phyloP scores from a whole-genome alignment of 2,797 vertebrate species.

The Allobates femoralis region DNA sequence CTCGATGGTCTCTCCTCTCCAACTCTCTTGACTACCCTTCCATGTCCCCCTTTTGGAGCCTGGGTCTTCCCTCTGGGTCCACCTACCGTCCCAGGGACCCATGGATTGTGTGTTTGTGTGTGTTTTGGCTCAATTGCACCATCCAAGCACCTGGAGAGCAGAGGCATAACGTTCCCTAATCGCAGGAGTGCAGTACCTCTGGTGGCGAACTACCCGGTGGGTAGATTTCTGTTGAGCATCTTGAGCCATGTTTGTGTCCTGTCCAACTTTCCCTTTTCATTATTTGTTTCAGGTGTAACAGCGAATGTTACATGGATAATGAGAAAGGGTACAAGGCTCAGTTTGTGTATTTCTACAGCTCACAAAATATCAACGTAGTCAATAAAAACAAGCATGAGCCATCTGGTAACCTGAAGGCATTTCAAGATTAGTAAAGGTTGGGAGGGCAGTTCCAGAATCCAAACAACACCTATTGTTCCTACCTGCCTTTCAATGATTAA shows the following conservation, averaged over 20 bases:
- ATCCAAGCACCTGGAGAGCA: too few relatives aligned
- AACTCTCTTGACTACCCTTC: too few relatives aligned
- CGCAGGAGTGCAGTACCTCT: too few relatives aligned
- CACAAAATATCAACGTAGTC: conserved; percentile 18
- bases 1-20: too few relatives aligned
- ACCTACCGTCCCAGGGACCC: too few relatives aligned
- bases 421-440: conserved; percentile 77
- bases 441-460: conserved; percentile 74
- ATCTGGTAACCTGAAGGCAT: conserved; percentile 75
- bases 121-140: too few relatives aligned
- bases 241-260: conserved; percentile 2
- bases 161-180: too few relatives aligned
- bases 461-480: conserved; percentile 78
- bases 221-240: not conserved
- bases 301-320: conserved; percentile 23
- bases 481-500: conserved; percentile 74
- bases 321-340: not conserved
- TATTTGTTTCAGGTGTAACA: not conserved
- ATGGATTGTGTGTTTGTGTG: too few relatives aligned
- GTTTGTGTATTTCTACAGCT: conserved; percentile 7
- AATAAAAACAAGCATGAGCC: conserved; percentile 73
- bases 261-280: conserved; percentile 21
- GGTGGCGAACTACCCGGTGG: too few relatives aligned
- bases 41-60: too few relatives aligned
- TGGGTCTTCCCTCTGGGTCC: too few relatives aligned